Evolutionary conservation across 2,888 invertebrate genomes (phyloP).

Genomic region (Sinelater perroti): DNA sequence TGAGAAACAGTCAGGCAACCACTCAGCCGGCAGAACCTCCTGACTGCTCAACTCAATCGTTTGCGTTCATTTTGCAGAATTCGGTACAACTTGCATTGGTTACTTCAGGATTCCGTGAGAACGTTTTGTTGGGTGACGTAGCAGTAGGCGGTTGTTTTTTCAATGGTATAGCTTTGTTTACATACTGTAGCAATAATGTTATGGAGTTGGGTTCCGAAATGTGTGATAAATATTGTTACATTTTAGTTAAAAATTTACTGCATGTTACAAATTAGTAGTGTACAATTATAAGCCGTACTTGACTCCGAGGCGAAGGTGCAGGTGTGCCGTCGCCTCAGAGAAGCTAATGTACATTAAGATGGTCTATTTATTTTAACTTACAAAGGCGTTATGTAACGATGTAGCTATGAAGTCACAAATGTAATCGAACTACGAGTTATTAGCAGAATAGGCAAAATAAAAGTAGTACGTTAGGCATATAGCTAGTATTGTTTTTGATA

Average conservation of each 20-base stretch:
- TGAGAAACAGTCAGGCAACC: conserved; percentile 22
- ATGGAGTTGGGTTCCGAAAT: conserved; percentile 53
- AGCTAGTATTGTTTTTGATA: conserved; percentile 41
- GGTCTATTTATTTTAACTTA: conserved; percentile 27
- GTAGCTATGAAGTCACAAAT: conserved; percentile 30
- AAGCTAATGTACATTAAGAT: conserved; percentile 34
- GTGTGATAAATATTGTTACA: conserved; percentile 52
- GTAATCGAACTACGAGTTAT: conserved; percentile 32
- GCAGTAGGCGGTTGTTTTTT: conserved; percentile 11
- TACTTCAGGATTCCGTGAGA: conserved; percentile 8
- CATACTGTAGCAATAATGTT: conserved; percentile 65
- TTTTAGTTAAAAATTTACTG: conserved; percentile 50
- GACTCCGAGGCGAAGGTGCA: conserved; percentile 12
- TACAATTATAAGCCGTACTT: conserved; percentile 30
- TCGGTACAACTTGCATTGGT: not conserved
- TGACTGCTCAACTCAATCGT: conserved; percentile 32
- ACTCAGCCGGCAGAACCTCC: conserved; percentile 25
- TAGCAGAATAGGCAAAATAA: conserved; percentile 27
- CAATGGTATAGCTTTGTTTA: conserved; percentile 29
- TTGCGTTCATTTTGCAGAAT: conserved; percentile 7
- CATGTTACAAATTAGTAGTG: conserved; percentile 37
- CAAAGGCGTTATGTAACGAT: conserved; percentile 26
- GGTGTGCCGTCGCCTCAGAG: conserved; percentile 27
- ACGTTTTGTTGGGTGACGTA: conserved; percentile 20
- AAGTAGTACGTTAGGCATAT: conserved; percentile 30